Conservation (phyloP, 2,888 invertebrate genomes). For the Cartodere bifasciata region DNA sequence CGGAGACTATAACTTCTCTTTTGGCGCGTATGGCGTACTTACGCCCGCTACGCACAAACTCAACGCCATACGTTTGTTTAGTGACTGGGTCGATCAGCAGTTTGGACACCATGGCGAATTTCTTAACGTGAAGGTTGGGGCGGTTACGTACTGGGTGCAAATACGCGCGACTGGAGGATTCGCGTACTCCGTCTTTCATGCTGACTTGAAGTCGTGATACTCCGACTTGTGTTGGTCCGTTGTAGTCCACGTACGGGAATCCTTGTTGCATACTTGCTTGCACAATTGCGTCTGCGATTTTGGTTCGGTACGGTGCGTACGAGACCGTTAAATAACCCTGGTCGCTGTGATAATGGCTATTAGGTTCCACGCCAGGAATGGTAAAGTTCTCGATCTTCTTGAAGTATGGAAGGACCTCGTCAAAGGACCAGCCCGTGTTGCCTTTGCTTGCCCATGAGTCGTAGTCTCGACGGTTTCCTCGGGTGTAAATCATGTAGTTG, state of each 20-base stretch:
- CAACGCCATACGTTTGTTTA: constrained; percentile 34
- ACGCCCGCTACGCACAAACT: constrained; percentile 29
- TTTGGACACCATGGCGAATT: constrained; percentile 37
- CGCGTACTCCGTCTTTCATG: constrained; percentile 37
- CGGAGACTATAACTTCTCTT: constrained; percentile 46
- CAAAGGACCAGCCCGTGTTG: constrained; percentile 53
- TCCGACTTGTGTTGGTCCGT: constrained; percentile 43
- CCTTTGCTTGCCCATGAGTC: constrained; percentile 78
- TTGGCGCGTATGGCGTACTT: constrained; percentile 32
- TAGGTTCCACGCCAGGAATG: constrained; percentile 59
- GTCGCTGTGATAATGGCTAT: constrained; percentile 37
- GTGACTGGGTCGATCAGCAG: constrained; percentile 33
- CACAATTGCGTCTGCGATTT: constrained; percentile 49
- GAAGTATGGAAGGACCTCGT: constrained; percentile 70
- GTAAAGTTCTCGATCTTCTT: constrained; percentile 73
- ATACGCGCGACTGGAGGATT: constrained; percentile 40
- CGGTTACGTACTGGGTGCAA: constrained; percentile 35
- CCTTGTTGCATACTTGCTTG: constrained; percentile 50
- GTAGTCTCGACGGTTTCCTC: constrained; percentile 77
- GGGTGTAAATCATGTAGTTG: constrained; percentile 83
- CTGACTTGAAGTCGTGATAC: constrained; percentile 41
- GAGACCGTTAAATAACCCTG: constrained; percentile 45
- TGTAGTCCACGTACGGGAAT: constrained; percentile 52
- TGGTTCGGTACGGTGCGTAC: constrained; percentile 44
- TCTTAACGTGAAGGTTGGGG: constrained; percentile 40